Evolutionary conservation across 2,113 vertebrate genomes (phyloP).

Genomic region (Mormoops blainvillei): DNA sequence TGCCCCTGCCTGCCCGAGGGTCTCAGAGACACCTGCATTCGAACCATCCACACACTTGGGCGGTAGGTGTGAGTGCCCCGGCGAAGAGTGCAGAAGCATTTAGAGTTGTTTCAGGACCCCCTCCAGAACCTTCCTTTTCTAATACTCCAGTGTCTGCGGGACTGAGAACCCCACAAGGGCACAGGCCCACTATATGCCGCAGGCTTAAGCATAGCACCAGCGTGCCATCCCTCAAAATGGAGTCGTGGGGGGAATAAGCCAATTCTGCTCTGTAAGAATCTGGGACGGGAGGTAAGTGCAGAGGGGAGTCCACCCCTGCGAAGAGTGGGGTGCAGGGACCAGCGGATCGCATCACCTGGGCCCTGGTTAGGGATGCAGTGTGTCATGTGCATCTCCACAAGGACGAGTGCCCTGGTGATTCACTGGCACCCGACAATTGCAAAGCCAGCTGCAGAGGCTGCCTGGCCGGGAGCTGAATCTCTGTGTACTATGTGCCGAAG

Average conservation of each 20-base stretch:
- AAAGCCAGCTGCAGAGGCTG: neutral
- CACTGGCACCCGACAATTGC: accelerated
- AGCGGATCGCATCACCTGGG: neutral
- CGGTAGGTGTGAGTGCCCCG: accelerated
- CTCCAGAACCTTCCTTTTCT: neutral
- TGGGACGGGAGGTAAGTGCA: accelerated
- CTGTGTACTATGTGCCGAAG: accelerated
- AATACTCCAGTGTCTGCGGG: neutral
- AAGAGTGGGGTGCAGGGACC: accelerated
- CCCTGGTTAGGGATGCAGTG: neutral
- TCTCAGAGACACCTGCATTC: accelerated
- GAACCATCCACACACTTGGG: accelerated
- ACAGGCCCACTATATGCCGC: accelerated
- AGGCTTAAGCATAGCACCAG: accelerated
- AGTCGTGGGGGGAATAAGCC: neutral
- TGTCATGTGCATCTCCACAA: neutral
- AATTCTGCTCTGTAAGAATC: accelerated
- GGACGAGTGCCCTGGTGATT: neutral
- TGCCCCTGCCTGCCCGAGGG: neutral
- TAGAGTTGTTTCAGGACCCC: neutral
- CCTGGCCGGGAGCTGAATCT: neutral
- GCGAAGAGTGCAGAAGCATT: neutral
- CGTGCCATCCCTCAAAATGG: accelerated
- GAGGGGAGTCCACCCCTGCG: accelerated
- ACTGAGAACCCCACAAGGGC: accelerated